Evolutionary conservation across 2,888 invertebrate genomes (phyloP).

Genomic region (Piscicola geometra): DNA sequence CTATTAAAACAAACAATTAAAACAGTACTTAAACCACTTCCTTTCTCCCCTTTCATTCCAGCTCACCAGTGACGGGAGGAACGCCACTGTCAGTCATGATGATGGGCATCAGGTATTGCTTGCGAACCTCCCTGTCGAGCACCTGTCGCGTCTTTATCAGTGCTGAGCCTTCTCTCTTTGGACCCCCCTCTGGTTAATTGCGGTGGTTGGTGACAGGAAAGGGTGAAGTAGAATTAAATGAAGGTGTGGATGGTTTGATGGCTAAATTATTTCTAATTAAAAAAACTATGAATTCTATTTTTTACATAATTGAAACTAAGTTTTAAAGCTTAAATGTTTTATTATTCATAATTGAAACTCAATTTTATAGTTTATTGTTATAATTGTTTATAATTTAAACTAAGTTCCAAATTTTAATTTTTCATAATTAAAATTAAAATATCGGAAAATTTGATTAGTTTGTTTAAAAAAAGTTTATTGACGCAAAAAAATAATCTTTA

Average conservation of each 20-base stretch:
- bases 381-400: background rate
- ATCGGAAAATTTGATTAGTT: too few species aligned
- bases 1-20: too few species aligned
- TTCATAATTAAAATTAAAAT: background rate
- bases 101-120: slow-evolving; percentile 92
- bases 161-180: slow-evolving; percentile 74
- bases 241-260: background rate
- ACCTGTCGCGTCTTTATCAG: slow-evolving; percentile 86
- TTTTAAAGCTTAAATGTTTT: too few species aligned
- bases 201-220: background rate
- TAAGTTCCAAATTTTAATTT: background rate
- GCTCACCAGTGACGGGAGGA: slow-evolving; percentile 66
- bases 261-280: background rate
- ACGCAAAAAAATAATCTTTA: too few species aligned
- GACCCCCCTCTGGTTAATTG: slow-evolving; percentile 42
- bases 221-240: background rate
- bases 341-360: too few species aligned
- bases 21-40: too few species aligned
- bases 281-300: too few species aligned
- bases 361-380: too few species aligned
- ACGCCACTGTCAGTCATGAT: slow-evolving; percentile 94
- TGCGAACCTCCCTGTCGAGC: slow-evolving; percentile 91
- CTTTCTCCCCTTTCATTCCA: background rate
- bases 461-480: too few species aligned
- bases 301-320: too few species aligned